phyloP scores from a whole-genome alignment of 2,888 invertebrate species.

The Heliconius hortense region DNA sequence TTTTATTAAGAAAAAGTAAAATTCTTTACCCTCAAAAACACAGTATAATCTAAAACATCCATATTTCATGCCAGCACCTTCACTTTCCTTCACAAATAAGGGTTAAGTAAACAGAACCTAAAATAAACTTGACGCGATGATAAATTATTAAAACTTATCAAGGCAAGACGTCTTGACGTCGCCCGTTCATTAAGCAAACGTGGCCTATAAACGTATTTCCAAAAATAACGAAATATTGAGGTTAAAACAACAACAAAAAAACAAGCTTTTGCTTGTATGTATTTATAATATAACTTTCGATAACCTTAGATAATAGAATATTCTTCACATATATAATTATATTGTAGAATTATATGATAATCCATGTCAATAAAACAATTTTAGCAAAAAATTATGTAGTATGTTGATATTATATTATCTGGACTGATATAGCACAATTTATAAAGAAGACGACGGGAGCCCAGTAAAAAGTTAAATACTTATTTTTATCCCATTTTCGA shows the following conservation, averaged over 20 bases:
- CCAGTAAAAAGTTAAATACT: no score
- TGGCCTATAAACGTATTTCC: conserved; percentile 39
- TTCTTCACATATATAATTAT: not conserved
- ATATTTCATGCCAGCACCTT: conserved; percentile 37
- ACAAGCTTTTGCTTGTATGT: not conserved
- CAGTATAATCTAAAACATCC: conserved; percentile 24
- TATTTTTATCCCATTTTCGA: no score
- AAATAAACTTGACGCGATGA: conserved; percentile 47
- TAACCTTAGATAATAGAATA: not conserved
- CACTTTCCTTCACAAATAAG: conserved; percentile 42
- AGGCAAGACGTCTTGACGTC: conserved; percentile 46
- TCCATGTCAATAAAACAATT: no score
- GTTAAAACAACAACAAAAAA: conserved; percentile 34
- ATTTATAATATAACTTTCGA: not conserved
- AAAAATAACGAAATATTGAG: conserved; percentile 32
- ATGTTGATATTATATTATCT: no score
- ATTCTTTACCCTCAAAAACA: conserved; percentile 17
- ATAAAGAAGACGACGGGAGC: no score
- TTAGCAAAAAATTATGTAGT: no score
- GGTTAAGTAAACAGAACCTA: conserved; percentile 43
- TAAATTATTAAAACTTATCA: conserved; percentile 48
- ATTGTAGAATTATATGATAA: not conserved
- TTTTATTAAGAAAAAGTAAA: conserved; percentile 10
- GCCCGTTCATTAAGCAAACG: conserved; percentile 44
- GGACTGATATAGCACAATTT: no score